Percentiles rank a stretch among this genome's conserved stretches.
Conservation (phyloP, 2,797 vertebrate species). For the Pantherophis vulpinus region DNA sequence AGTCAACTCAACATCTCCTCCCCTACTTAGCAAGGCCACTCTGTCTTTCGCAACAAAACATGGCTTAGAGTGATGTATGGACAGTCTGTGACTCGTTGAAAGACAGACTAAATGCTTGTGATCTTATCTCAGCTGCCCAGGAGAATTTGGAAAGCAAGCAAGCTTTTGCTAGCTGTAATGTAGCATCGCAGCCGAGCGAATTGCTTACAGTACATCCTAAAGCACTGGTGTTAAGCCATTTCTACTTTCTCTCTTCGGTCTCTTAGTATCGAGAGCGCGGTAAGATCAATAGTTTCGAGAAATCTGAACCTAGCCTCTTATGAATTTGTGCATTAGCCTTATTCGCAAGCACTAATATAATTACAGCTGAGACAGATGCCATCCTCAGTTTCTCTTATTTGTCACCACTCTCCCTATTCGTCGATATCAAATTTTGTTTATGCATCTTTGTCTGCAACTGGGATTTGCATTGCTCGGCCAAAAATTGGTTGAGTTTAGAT, state of each 20-base stretch:
- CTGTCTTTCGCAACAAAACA: background rate
- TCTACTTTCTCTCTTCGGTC: background rate
- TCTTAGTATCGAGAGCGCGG: fast-evolving
- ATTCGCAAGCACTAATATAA: conserved; percentile 20
- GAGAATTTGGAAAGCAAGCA: background rate
- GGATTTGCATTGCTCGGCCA: conserved; percentile 62
- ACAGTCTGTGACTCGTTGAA: background rate
- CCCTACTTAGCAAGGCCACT: background rate
- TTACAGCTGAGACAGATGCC: conserved; percentile 13
- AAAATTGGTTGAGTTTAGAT: conserved; percentile 59
- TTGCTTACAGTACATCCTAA: background rate
- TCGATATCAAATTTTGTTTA: conserved; percentile 59
- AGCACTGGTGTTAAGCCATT: background rate
- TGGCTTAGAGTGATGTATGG: background rate
- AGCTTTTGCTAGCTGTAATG: background rate
- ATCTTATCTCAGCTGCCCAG: background rate
- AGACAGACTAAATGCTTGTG: background rate
- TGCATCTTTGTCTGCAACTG: conserved; percentile 29
- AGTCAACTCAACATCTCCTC: background rate
- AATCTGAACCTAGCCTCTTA: conserved; percentile 9
- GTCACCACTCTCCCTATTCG: conserved; percentile 44
- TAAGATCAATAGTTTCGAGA: conserved; percentile 5
- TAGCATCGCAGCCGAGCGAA: background rate
- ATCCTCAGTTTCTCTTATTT: conserved; percentile 40
- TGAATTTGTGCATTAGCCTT: conserved; percentile 4